Evolutionary conservation across 2,797 vertebrate genomes (phyloP).

Genomic region (Phalloptychus januarius): DNA sequence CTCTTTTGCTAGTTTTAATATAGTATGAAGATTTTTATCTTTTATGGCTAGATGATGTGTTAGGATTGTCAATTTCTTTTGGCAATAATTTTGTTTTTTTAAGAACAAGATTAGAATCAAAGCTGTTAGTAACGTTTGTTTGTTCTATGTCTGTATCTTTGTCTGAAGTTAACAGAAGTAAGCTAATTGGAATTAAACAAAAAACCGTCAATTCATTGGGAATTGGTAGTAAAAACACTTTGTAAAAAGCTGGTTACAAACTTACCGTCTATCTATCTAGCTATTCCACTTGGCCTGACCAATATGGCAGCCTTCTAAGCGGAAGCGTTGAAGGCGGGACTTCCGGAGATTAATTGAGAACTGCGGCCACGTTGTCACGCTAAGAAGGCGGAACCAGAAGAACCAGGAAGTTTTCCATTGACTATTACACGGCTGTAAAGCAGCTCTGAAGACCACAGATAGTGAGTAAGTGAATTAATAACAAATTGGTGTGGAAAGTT

Average conservation of each 20-base stretch:
- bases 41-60: neutral
- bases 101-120: neutral
- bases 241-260: neutral
- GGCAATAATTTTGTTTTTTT: neutral
- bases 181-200: neutral
- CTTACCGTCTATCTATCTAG: neutral
- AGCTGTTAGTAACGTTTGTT: neutral
- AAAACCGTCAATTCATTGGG: neutral
- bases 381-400: neutral
- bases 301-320: constrained; percentile 5
- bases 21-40: neutral
- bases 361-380: constrained; percentile 58
- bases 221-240: neutral
- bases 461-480: constrained; percentile 47
- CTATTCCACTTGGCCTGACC: neutral
- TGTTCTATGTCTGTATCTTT: neutral
- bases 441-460: neutral
- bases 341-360: constrained; percentile 35
- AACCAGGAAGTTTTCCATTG: constrained; percentile 34
- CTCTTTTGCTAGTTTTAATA: neutral
- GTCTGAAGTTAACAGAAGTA: neutral
- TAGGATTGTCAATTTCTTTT: neutral
- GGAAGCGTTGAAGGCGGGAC: neutral
- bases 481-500: fast-evolving
- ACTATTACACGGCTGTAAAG: neutral